These are phyloP conservation scores for Onychorhynchus coronatus DNA, from an alignment of 2,113 vertebrate species.

Conservation along the genomic window DNA sequence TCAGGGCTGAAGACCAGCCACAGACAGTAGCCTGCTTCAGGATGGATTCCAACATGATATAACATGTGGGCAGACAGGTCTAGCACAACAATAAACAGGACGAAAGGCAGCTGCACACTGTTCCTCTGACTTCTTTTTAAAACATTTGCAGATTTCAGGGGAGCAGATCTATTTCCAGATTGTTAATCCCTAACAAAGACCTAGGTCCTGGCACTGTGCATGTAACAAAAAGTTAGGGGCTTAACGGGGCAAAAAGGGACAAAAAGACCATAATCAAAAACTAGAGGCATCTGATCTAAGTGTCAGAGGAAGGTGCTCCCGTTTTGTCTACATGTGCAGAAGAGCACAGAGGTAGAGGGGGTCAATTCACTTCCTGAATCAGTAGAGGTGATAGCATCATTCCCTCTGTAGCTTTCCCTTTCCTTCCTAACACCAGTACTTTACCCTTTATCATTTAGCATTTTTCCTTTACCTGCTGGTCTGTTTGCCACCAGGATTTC, in stretches of 20 bases:
- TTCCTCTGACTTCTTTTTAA: neutral
- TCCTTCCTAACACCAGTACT: neutral
- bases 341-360: neutral
- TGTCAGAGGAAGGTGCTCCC: neutral
- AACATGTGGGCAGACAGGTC: neutral
- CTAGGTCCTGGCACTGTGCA: neutral
- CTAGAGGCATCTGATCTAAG: neutral
- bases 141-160: neutral
- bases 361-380: neutral
- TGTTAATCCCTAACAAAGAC: neutral
- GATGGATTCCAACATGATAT: neutral
- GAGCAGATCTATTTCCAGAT: neutral
- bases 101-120: neutral
- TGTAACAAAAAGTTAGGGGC: neutral
- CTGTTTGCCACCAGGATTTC: neutral
- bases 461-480: neutral
- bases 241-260: neutral
- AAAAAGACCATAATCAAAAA: neutral
- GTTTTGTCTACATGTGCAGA: neutral
- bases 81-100: neutral
- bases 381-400: neutral
- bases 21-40: conserved; percentile 16
- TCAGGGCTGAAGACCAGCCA: neutral
- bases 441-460: neutral
- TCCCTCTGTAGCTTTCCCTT: neutral